phyloP scores from a whole-genome alignment of 2,888 invertebrate genomes.

The Tanaodytes sp. region DNA sequence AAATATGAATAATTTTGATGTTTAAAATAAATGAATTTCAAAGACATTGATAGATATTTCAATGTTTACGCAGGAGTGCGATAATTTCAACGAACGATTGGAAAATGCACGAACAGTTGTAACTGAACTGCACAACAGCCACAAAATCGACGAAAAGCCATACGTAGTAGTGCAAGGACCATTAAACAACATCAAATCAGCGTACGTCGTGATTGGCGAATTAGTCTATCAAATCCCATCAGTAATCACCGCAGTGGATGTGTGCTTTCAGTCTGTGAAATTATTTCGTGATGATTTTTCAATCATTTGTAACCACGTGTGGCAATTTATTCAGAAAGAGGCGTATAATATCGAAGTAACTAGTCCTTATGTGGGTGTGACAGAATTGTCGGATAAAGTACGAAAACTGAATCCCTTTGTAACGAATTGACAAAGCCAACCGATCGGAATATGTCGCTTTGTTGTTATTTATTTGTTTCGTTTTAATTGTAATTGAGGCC shows the following conservation, averaged over 20 bases:
- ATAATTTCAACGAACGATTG: background rate
- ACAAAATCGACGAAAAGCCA: constrained; percentile 14
- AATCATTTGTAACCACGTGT: background rate
- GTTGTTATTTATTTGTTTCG: too few relatives aligned
- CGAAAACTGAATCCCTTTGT: background rate
- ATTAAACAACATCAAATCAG: background rate
- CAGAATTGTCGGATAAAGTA: background rate
- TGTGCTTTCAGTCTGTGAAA: constrained; percentile 25
- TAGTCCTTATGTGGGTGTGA: background rate
- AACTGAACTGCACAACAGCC: constrained; percentile 1
- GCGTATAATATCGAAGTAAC: background rate
- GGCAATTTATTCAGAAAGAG: background rate
- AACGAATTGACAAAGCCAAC: too few relatives aligned
- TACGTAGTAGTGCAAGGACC: constrained; percentile 21
- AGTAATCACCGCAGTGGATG: constrained; percentile 22
- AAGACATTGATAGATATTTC: too few relatives aligned
- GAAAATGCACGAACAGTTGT: background rate
- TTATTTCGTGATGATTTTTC: background rate
- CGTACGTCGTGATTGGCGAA: constrained; percentile 5
- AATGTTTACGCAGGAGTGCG: too few relatives aligned
- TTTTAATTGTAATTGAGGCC: too few relatives aligned
- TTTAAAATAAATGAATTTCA: too few relatives aligned
- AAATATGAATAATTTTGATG: too few relatives aligned
- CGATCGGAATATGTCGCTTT: too few relatives aligned
- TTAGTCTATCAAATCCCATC: constrained; percentile 23